These are phyloP conservation scores for Brienomyrus longianalis DNA, from an alignment of 2,113 vertebrate species.

Conservation along the genomic window DNA sequence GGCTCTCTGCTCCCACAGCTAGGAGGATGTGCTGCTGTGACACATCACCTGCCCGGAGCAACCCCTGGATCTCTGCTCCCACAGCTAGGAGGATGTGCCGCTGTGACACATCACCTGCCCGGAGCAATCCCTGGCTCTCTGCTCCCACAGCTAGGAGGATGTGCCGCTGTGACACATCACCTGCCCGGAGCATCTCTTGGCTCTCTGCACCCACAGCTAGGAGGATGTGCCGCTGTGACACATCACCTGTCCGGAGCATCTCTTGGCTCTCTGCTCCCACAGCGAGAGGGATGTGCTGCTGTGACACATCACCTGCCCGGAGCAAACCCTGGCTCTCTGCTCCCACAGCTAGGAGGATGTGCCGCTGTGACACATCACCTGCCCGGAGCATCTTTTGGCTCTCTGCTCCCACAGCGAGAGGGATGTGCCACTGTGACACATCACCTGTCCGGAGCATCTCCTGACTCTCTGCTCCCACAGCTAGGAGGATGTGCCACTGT, in stretches of 20 bases:
- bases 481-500: background rate
- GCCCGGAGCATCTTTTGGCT: too few species aligned
- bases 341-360: background rate
- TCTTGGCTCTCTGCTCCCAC: background rate
- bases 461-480: background rate
- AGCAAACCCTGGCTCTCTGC: too few species aligned
- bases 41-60: background rate
- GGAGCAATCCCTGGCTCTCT: background rate
- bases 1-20: too few species aligned
- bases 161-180: background rate
- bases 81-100: too few species aligned
- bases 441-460: background rate
- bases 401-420: too few species aligned
- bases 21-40: background rate
- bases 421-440: background rate
- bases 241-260: background rate
- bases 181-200: background rate
- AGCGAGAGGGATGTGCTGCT: background rate
- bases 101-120: background rate
- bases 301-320: background rate
- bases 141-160: background rate
- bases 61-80: too few species aligned
- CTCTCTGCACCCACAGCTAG: background rate
- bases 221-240: too few species aligned
- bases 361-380: background rate